Base-by-base conservation (phyloP, 1,140 invertebrate species). In the Drosophila lini region DNA sequence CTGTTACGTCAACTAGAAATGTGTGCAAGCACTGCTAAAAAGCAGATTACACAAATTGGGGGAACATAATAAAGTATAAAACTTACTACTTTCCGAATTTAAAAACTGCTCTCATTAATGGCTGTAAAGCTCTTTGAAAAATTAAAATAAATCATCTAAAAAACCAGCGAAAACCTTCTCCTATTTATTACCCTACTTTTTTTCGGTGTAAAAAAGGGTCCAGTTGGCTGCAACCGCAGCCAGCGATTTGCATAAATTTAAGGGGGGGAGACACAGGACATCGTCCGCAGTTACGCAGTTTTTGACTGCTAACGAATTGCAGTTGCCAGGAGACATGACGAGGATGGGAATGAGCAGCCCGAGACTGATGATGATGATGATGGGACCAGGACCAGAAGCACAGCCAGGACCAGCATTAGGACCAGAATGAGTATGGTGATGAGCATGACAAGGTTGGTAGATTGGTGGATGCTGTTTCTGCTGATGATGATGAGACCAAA, bases 201-300 rank as follows among this genome's bases (percentile, higher is more conserved):
- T 19, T 34, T 13, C n/a, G 9, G 47, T 69, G 65, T 68, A 44
- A 9, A 32, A 52, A 34, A 34, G 31, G 31, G 65, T 67, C 32
- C 47, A 42, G 41, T 42, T 38, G 63, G 34, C 53, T 55, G 52
- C 63, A 38, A 74, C 25, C 63, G 61, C 78, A 67, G 52, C 40
- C 67, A 67, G 74, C 83, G 84, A 88, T 88, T 88, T 88, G 83
- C 83, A 88, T 88, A 88, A 80, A 88, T 88, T 88, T 68, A 69
- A 73, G 71, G 59, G 62, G 80, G 67, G 22, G 52, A 55, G 19
- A 38, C 34, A 74, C 71, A 74, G 83, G 78, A 76, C 75, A 79
- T 62, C 48, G 79, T 68, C 53, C 50, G 47, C 57, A 34, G 60
- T 59, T 64, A 82, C 83, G 76, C 83, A 83, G 80, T 88, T 86